These are phyloP conservation scores for Sarcoramphus papa DNA, from an alignment of 2,797 vertebrate species.

Conservation along the genomic window DNA sequence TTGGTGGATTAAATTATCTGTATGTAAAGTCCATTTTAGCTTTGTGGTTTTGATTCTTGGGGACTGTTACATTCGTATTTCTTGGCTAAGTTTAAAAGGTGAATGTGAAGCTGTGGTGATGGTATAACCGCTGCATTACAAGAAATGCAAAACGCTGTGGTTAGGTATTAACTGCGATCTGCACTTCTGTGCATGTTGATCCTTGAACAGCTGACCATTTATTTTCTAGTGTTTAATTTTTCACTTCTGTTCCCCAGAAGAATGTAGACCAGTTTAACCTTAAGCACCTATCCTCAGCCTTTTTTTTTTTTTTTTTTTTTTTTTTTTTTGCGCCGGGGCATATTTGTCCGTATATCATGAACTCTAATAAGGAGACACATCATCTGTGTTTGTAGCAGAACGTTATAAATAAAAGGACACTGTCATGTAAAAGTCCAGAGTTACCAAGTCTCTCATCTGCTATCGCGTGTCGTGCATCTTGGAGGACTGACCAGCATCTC, in stretches of 20 bases:
- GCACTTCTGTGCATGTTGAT: background rate
- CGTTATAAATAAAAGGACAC: background rate
- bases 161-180: constrained; percentile 35
- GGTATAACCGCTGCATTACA: background rate
- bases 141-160: background rate
- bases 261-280: constrained; percentile 39
- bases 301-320: too few species aligned
- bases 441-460: background rate
- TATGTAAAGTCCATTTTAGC: background rate
- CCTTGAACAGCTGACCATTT: constrained; percentile 35
- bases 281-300: background rate
- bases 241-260: constrained; percentile 54
- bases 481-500: background rate
- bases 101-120: background rate
- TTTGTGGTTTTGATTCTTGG: background rate
- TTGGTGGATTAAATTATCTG: background rate
- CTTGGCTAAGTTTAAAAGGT: background rate
- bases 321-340: accelerated
- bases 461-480: background rate
- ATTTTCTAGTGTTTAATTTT: constrained; percentile 63
- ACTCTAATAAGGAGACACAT: background rate
- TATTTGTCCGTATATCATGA: background rate
- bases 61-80: background rate
- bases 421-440: background rate
- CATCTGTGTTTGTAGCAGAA: background rate